Percentiles rank a stretch among this genome's conserved stretches.
These are phyloP conservation scores for Nanger granti DNA, from an alignment of 2,113 vertebrate genomes.

Conservation along the genomic window DNA sequence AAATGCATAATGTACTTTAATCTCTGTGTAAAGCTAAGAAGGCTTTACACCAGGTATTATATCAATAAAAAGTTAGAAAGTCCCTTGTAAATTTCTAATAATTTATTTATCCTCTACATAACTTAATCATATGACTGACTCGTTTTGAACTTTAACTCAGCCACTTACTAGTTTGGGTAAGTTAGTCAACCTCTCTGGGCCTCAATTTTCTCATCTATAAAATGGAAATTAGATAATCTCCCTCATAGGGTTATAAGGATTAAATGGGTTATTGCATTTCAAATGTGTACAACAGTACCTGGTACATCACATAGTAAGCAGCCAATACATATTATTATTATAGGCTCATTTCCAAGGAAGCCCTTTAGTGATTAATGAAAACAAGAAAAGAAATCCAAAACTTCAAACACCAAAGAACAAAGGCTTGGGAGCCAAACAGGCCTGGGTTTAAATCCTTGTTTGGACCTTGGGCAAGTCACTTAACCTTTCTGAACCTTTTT, in stretches of 20 bases:
- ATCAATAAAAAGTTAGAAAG: not conserved
- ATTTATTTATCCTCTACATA: slow-evolving; percentile 19
- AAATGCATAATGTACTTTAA: not conserved
- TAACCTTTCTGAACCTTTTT: not conserved
- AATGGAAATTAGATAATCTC: not conserved
- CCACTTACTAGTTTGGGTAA: not conserved
- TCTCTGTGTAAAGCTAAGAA: slow-evolving; percentile 20
- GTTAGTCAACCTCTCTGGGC: not conserved
- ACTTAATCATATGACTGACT: not conserved
- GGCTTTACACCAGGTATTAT: not conserved
- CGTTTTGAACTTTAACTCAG: slow-evolving; percentile 7
- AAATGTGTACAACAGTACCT: not conserved
- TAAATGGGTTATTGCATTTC: not conserved
- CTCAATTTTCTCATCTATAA: not conserved
- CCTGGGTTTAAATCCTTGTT: not conserved
- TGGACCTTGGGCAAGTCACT: not conserved
- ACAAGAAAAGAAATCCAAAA: not conserved
- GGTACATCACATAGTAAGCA: not conserved
- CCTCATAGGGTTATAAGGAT: not conserved
- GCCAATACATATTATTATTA: not conserved
- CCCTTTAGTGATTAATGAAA: not conserved
- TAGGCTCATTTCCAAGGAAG: not conserved
- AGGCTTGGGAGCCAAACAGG: not conserved
- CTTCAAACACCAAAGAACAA: not conserved
- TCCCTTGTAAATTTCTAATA: not conserved